Evolutionary conservation across 2,888 invertebrate genomes (phyloP), one percentile per base, ranked within the genome.

Genomic region (Plagodis dolabraria): DNA sequence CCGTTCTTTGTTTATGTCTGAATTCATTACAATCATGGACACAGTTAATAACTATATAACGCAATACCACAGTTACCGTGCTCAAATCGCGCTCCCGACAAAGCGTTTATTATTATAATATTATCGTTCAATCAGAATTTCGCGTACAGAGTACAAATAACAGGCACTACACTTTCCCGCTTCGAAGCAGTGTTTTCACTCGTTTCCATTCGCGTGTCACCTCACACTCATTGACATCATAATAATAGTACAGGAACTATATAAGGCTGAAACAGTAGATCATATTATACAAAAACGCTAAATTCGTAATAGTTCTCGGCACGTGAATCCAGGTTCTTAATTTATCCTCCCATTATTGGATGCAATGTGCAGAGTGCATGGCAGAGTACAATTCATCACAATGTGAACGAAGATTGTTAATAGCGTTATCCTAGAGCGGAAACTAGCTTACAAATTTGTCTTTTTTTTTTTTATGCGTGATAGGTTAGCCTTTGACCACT

Each of bases 131-230:
- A 55, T 65, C 48, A 53, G 60, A 62, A 61, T 59, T 57, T 40
- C 40, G 10, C 40, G 40, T 40, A 36, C 36, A 44, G 40, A 38
- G 7, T 12, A 40, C 47, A 56, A 51, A 47, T 49, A 55, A 54
- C 51, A 46, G 45, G 40, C 51, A 52, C 53, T 52, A 49, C 49
- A 50, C 60, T 65, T 60, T 65, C 63, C 46, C 47, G 60, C 42
- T 44, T 46, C 56, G 46, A 57, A 56, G 53, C 43, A 40, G 47
- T 38, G 51, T 53, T 63, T 65, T 63, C 67, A 67, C 67, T 60
- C 53, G 57, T 53, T 63, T 60, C 58, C 58, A 58, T 46, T 63
- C 22, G 67, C 64, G 64, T 67, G 62, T 61, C 51, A 61, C 58
- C 64, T n/a, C n/a, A n/a, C n/a, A 36, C 58, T 60, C 56, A 60